Percentiles rank a stretch among this genome's conserved stretches.
Conservation (phyloP, 2,888 invertebrate species). For the Hyppa rectilinea region DNA sequence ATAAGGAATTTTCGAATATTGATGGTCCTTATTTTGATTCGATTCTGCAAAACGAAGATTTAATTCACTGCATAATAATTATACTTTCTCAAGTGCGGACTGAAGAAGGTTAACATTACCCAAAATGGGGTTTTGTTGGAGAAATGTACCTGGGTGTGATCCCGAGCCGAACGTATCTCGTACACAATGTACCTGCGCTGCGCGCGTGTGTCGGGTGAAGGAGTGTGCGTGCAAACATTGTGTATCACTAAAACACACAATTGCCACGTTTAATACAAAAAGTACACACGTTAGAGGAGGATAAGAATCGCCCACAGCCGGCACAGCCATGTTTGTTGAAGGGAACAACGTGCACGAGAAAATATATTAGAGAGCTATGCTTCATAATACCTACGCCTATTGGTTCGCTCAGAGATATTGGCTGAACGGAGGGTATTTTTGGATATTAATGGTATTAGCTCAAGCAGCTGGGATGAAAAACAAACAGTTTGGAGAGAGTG, state of each 20-base stretch:
- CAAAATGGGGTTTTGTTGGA: constrained; percentile 10
- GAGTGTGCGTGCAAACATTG: constrained; percentile 19
- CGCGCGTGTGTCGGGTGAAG: too few species aligned
- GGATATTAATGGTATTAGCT: constrained; percentile 62
- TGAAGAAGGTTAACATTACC: constrained; percentile 14
- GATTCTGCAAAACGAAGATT: constrained; percentile 11
- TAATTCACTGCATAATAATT: not conserved
- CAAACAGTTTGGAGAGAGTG: constrained; percentile 44
- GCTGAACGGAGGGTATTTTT: constrained; percentile 33
- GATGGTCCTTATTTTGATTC: constrained; percentile 12
- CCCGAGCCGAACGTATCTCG: constrained; percentile 25
- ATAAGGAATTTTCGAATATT: constrained; percentile 18
- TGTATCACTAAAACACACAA: constrained; percentile 42
- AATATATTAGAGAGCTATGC: constrained; percentile 47
- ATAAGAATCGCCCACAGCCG: constrained; percentile 53
- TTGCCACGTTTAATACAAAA: constrained; percentile 50
- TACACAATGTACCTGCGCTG: constrained; percentile 34
- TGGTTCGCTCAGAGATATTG: constrained; percentile 42
- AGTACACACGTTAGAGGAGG: constrained; percentile 52
- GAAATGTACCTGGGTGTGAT: constrained; percentile 6
- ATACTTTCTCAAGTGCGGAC: not conserved
- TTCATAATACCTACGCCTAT: constrained; percentile 39
- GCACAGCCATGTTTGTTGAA: constrained; percentile 46
- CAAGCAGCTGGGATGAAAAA: constrained; percentile 56
- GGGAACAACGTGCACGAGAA: constrained; percentile 53